Evolutionary conservation across 2,113 vertebrate genomes (phyloP), one percentile per base, ranked within the genome.

Genomic region (Orthonyx spaldingii): DNA sequence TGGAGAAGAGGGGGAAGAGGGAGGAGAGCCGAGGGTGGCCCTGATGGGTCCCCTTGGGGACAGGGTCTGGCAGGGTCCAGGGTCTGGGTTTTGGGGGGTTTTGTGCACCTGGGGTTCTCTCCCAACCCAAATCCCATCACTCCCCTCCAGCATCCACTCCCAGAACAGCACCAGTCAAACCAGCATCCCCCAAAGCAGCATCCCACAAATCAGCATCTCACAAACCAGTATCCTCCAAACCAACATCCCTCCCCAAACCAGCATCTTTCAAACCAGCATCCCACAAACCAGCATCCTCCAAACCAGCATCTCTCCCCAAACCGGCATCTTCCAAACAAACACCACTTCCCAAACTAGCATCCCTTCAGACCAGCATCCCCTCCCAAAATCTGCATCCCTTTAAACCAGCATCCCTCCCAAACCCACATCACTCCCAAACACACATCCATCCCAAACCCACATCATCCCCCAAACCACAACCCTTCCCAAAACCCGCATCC

Each of bases 31-130:
- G 1, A 16, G 64, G 41, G 56, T 37, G 41, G 23, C 57, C 11
- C 7, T 1, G 37, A 19, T 0, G 0, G 69, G 12, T 46, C 33
- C 32, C 50, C 24, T 2, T 26, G 76, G 57, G 55, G 18, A 55
- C 27, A 44, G 49, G 11, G 15, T 17, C 11, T 46, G 71, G 42
- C 50, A 47, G 56, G 19, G 30, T 47, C 59, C 68, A 27, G 49
- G 17, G 26, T 55, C 9, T 19, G 7, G 2, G 4, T 16, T 59
- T 47, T 7, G 56, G 59, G 41, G 41, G 3, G 0, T 19, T 57
- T 41, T 55, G 52, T 42, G 69, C 41, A 20, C 9, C 33, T 1
- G 0, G 37, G 13, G 35, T 6, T 63, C 35, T 50, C 16, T 61
- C 26, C 16, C 53, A 64, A 8, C 26, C 23, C 47, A 6, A 23